Percentiles rank a stretch among this genome's conserved stretches.
These are phyloP conservation scores for Caenorhabditis sinica DNA, from an alignment of 2,888 invertebrate genomes.

Conservation along the genomic window DNA sequence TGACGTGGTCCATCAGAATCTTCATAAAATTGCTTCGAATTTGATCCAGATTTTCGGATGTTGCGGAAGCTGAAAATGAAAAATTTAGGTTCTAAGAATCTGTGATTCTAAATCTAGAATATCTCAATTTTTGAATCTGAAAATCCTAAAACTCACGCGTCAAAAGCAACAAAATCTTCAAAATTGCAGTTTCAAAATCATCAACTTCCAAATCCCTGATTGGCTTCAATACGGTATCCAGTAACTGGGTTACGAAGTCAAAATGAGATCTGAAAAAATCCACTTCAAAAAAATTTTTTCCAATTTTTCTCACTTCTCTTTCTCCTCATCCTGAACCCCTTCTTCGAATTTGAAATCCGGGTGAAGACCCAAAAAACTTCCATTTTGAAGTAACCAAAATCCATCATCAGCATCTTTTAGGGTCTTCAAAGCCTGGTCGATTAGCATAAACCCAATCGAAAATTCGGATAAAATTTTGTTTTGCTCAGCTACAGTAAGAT, in stretches of 20 bases:
- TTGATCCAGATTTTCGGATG: neutral
- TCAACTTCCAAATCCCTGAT: neutral
- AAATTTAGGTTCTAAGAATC: neutral
- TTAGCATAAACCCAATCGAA: constrained; percentile 66
- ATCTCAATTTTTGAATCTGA: no score
- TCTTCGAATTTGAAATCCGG: constrained; percentile 29
- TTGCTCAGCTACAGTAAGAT: neutral
- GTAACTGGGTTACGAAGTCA: constrained; percentile 4
- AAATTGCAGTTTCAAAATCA: neutral
- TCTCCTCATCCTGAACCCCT: neutral
- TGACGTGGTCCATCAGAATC: neutral
- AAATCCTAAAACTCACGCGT: neutral
- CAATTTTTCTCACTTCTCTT: neutral
- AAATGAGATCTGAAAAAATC: constrained; percentile 16
- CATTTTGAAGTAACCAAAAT: constrained; percentile 65
- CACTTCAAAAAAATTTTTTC: neutral
- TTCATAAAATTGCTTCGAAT: neutral
- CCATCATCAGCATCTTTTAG: constrained; percentile 45
- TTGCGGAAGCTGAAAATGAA: neutral
- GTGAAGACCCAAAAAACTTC: constrained; percentile 16
- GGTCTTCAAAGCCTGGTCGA: constrained; percentile 66
- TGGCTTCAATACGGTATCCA: neutral
- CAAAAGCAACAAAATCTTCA: constrained; percentile 6
- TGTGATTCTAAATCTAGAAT: neutral
- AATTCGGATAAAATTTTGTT: constrained; percentile 62